Percentiles rank a stretch among this genome's conserved stretches.
Evolutionary conservation across 1,140 invertebrate species (phyloP).

Genomic region (Diuraphis noxia): DNA sequence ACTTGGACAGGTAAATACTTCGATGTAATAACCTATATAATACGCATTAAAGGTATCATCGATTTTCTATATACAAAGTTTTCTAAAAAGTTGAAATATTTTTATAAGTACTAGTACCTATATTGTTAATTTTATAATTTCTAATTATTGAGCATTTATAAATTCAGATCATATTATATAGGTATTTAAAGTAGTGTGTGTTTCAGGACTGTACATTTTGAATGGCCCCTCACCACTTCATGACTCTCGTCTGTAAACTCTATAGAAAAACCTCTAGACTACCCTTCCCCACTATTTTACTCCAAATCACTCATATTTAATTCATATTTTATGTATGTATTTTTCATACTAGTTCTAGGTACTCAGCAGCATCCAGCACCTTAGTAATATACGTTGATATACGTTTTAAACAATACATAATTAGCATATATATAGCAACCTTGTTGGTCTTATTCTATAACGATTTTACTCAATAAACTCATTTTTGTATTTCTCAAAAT

Average conservation of each 20-base stretch:
- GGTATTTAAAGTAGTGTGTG: not conserved
- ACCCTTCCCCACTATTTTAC: not conserved
- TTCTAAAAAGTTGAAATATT: too few species aligned
- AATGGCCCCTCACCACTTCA: not conserved
- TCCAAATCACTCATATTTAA: not conserved
- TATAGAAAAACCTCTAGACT: not conserved
- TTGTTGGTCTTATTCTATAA: not conserved
- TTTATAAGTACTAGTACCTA: too few species aligned
- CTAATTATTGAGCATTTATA: not conserved
- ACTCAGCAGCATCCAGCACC: too few species aligned
- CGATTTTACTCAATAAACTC: not conserved
- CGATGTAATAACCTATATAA: too few species aligned
- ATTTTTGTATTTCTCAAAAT: not conserved
- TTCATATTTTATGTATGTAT: not conserved
- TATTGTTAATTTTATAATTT: too few species aligned
- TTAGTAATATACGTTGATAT: not conserved
- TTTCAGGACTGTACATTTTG: not conserved
- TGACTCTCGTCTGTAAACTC: not conserved
- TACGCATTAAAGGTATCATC: too few species aligned
- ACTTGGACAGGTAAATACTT: constrained; percentile 70
- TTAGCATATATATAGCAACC: not conserved
- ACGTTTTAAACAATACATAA: not conserved
- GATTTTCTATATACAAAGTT: too few species aligned
- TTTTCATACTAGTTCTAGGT: not conserved
- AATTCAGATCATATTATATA: not conserved